Base-by-base conservation (phyloP, 2,113 vertebrate genomes). In the Leucoraja erinaceus region DNA sequence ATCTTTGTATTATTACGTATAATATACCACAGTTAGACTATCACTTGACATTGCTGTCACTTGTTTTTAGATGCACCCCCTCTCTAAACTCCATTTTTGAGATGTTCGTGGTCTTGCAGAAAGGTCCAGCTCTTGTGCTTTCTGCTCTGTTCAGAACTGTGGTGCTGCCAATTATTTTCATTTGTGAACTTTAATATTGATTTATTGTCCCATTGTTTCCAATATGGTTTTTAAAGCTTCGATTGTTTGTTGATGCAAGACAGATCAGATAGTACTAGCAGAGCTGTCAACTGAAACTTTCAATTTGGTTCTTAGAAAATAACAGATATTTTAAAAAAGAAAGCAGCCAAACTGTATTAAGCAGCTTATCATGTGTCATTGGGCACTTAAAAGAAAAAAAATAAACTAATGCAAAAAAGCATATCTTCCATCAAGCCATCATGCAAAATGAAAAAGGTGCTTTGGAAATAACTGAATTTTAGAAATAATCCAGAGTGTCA, bases 61-160 rank as follows among this genome's bases (percentile, higher is more conserved):
- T 91, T 91, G 12, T 47, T 70, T 68, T 25, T 22, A 28, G 90
- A 14, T 91, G 31, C 9, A 33, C 38, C 72, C 68, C 70, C 68
- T 25, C 38, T 72, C 38, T 79, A 10, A 10, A 68, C 7, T 20
- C 14, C 70, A 10, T 4, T 91, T 91, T 74, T 72, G 68, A 38
- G 88, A 90, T 70, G 22, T 68, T 70, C 6, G 90, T 90, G 66
- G 88, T 91, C 90, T 91, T 70, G 90, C 90, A 72, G 90, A 74
- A 28, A 54, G 90, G 90, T 91, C 90, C 68, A 25, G 66, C 72
- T 90, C 88, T 90, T 91, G 90, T 38, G 66, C 66, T 91, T 91
- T 91, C 90, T 91, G 66, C 90, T 91, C 68, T 91, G 90, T 91
- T 91, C 90, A 91, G 90, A 91, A 91, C 22, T 25, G 56, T 59